phyloP scores from a whole-genome alignment of 2,888 invertebrate species.

The Sphaerophoria rueppellii region DNA sequence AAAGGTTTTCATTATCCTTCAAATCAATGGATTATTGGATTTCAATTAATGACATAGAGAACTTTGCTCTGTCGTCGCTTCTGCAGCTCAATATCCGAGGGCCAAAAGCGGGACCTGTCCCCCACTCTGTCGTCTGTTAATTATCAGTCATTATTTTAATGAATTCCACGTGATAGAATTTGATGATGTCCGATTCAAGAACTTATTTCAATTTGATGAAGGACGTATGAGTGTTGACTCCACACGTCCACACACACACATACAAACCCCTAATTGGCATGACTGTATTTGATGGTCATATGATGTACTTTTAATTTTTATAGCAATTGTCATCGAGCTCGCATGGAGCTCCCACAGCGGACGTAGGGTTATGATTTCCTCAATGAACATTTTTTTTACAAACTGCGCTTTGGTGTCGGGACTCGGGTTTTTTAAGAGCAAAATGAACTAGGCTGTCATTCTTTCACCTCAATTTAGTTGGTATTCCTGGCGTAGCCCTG shows the following conservation, averaged over 20 bases:
- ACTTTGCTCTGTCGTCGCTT: not conserved
- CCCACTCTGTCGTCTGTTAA: slow-evolving; percentile 41
- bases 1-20: slow-evolving; percentile 56
- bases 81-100: not conserved
- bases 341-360: not conserved
- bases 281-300: too few species aligned
- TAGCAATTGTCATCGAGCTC: slow-evolving; percentile 31
- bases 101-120: slow-evolving; percentile 13
- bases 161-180: slow-evolving; percentile 70
- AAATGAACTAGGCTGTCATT: slow-evolving; percentile 29
- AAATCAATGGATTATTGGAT: slow-evolving; percentile 65
- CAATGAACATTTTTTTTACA: slow-evolving; percentile 36
- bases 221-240: not conserved
- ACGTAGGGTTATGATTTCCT: slow-evolving; percentile 19
- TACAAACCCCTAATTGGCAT: too few species aligned
- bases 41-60: slow-evolving; percentile 53
- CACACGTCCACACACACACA: too few species aligned
- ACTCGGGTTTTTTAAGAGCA: slow-evolving; percentile 14
- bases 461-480: slow-evolving; percentile 36
- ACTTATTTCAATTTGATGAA: slow-evolving; percentile 32
- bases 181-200: slow-evolving; percentile 19
- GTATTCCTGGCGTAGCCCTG: not conserved
- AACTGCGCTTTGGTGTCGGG: slow-evolving; percentile 23
- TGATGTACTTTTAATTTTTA: slow-evolving; percentile 13
- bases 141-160: slow-evolving; percentile 69